Base-by-base conservation (phyloP, 2,113 vertebrate genomes). In the Dasypus novemcinctus region DNA sequence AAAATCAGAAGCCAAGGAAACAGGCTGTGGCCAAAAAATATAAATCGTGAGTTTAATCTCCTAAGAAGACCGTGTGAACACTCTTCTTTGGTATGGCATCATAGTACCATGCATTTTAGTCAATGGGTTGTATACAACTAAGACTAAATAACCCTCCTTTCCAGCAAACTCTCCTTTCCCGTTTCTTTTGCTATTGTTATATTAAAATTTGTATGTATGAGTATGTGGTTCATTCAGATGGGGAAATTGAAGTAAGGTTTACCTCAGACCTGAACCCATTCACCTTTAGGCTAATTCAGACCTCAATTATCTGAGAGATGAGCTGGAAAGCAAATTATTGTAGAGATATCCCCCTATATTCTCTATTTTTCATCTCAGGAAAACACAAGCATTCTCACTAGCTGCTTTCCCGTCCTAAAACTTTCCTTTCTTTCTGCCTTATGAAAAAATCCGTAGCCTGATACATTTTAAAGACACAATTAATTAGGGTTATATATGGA, bases 401-500 rank as follows among this genome's bases (percentile, higher is more conserved):
- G 41, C 21, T 41, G 49, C 49, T 83, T 96, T 92, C 78, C 71
- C 54, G 43, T 52, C 54, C 57, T 59, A 79, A 82, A 9, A 63
- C 4, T 79, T 61, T 36, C 27, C 57, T 87, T 87, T 87, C 83
- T 71, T 91, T 83, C 81, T 75, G 38, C n/a, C 59, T 87, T 86
- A 94, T 66, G 93, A 79, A 97, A 95, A 93, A 85, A 94, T 90
- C 88, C 94, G 94, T 86, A 92, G 72, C 57, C 57, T 66, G 69
- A 91, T 21, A 87, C 66, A 76, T 38, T 93, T 93, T 84, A 90
- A 81, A 96, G 93, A 93, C 49, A n/a, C 46, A 89, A 95, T 95
- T 97, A 92, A 95, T 96, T 96, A 90, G n/a, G 46, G 38, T 88
- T 87, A 94, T 29, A 88, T 64, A 41, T 31, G 8, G 3, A 38